Evolutionary conservation across 2,113 vertebrate genomes (phyloP).

Genomic region (Etheostoma cragini): DNA sequence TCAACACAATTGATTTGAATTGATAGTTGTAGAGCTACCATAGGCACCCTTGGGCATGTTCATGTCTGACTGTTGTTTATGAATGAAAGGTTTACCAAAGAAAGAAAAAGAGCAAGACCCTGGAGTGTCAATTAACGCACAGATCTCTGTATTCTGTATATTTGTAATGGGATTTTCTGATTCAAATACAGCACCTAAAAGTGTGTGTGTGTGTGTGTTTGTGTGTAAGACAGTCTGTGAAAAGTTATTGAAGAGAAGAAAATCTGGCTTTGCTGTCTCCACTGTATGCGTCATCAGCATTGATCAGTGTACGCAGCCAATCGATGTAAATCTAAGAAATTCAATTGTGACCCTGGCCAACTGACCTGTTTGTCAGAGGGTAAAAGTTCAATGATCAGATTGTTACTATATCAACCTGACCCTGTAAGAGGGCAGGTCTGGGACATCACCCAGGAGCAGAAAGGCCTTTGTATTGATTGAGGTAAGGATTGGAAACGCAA

Average conservation of each 20-base stretch:
- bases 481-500: background rate
- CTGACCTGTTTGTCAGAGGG: slow-evolving; percentile 47
- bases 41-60: background rate
- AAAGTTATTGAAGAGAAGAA: slow-evolving; percentile 8
- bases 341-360: slow-evolving; percentile 42
- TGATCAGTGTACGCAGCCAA: slow-evolving; percentile 51
- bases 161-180: no score
- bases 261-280: slow-evolving; percentile 43
- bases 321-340: slow-evolving; percentile 39
- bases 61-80: background rate
- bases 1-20: background rate
- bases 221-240: background rate
- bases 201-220: background rate
- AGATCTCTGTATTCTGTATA: no score
- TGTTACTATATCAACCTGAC: slow-evolving; percentile 29
- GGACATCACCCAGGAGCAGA: slow-evolving; percentile 6
- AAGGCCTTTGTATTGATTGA: slow-evolving; percentile 24
- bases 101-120: background rate
- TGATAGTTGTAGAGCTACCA: no score
- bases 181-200: no score
- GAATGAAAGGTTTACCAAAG: background rate
- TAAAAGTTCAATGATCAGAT: slow-evolving; percentile 55
- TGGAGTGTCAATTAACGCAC: no score
- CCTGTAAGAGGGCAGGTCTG: background rate
- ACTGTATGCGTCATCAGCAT: slow-evolving; percentile 27